phyloP scores from a whole-genome alignment of 2,888 invertebrate species.

The Pardosa pseudoannulata region DNA sequence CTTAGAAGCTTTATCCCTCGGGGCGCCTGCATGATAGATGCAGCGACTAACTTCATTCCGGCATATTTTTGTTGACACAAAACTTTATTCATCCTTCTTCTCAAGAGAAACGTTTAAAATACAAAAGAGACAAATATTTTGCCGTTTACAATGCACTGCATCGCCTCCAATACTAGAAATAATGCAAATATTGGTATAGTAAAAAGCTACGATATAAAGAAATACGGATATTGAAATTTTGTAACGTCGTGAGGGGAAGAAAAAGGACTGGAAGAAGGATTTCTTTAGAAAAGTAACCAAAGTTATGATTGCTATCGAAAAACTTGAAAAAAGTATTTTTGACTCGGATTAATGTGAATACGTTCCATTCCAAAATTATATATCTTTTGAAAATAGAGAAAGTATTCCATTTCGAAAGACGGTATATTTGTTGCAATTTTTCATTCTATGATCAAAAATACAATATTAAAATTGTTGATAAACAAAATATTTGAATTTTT shows the following conservation, averaged over 20 bases:
- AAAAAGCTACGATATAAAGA: conserved; percentile 29
- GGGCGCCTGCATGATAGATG: background rate
- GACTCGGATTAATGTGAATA: too few species aligned
- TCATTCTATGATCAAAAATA: too few species aligned
- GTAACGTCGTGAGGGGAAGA: conserved; percentile 18
- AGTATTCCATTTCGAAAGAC: too few species aligned
- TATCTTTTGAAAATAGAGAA: too few species aligned
- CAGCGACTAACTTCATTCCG: conserved; percentile 37
- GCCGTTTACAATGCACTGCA: conserved; percentile 14
- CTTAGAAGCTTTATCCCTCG: background rate
- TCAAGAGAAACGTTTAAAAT: conserved; percentile 37
- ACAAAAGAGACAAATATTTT: conserved; percentile 61
- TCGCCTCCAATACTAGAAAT: conserved; percentile 2
- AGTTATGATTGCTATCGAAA: background rate
- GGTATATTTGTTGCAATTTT: too few species aligned
- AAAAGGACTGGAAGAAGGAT: conserved; percentile 24
- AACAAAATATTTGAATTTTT: too few species aligned
- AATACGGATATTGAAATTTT: conserved; percentile 33
- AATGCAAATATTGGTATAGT: conserved; percentile 38
- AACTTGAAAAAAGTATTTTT: too few species aligned
- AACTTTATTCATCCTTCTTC: conserved; percentile 3
- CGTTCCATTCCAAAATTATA: too few species aligned
- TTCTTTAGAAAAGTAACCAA: conserved; percentile 25
- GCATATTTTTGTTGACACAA: conserved; percentile 38
- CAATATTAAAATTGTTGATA: too few species aligned